phyloP scores from a whole-genome alignment of 2,888 invertebrate species.

The Galerucella nymphaeae region DNA sequence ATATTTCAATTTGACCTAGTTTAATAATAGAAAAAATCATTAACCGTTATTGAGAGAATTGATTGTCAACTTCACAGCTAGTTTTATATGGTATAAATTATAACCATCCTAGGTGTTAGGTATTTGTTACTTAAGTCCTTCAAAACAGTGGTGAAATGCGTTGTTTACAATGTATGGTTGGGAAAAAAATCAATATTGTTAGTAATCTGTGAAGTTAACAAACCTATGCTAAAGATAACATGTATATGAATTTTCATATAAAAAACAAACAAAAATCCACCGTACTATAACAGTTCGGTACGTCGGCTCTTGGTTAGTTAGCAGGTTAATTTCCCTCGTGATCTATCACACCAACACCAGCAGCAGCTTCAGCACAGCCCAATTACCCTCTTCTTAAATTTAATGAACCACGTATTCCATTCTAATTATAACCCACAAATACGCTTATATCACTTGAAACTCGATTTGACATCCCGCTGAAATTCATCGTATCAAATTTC shows the following conservation, averaged over 20 bases:
- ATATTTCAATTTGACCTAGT: no score
- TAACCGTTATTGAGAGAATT: no score
- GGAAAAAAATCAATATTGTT: no score
- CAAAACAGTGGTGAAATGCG: no score
- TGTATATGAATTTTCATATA: slow-evolving; percentile 8
- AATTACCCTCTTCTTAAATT: slow-evolving; percentile 48
- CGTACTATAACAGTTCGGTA: slow-evolving; percentile 39
- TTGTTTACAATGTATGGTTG: no score
- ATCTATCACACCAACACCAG: slow-evolving; percentile 58
- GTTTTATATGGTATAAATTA: no score
- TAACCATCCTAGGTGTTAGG: no score
- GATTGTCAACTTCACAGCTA: no score
- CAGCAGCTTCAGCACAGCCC: slow-evolving; percentile 50
- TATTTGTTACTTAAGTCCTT: no score
- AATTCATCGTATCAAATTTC: slow-evolving; percentile 48
- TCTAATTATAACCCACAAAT: slow-evolving; percentile 53
- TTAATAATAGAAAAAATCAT: no score
- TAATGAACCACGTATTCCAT: slow-evolving; percentile 56
- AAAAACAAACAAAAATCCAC: neutral
- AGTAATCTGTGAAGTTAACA: no score
- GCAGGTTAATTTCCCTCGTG: slow-evolving; percentile 66
- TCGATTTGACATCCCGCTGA: slow-evolving; percentile 48
- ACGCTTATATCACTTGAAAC: slow-evolving; percentile 43
- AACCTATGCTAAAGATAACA: no score
- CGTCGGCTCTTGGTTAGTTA: slow-evolving; percentile 61